phyloP scores from a whole-genome alignment of 2,888 invertebrate species.

The Lobophora halterata region DNA sequence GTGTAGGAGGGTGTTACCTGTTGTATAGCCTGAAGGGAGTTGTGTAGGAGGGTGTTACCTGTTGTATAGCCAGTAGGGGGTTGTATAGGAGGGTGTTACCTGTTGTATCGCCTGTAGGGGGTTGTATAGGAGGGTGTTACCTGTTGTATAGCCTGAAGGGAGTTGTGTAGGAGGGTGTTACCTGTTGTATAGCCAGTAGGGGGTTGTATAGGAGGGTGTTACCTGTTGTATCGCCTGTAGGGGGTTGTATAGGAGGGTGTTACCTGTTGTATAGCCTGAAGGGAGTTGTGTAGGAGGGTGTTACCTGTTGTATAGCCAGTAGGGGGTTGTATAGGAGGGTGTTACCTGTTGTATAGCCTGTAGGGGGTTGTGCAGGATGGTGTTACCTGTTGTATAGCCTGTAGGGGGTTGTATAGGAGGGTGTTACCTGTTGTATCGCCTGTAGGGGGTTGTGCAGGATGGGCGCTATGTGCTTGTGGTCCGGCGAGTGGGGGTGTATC shows the following conservation, averaged over 20 bases:
- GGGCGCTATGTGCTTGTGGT: slow-evolving; percentile 42
- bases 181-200: background rate
- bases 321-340: background rate
- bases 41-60: too few species aligned
- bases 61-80: too few species aligned
- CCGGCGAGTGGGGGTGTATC: slow-evolving; percentile 67
- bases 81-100: too few species aligned
- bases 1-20: too few species aligned
- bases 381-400: slow-evolving; percentile 53
- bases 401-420: slow-evolving; percentile 30
- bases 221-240: background rate
- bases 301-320: background rate
- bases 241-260: too few species aligned
- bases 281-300: background rate
- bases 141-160: background rate
- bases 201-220: too few species aligned
- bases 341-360: slow-evolving; percentile 56
- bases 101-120: too few species aligned
- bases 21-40: too few species aligned
- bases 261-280: background rate
- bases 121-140: too few species aligned
- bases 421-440: slow-evolving; percentile 50
- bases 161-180: too few species aligned
- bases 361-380: slow-evolving; percentile 20
- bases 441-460: slow-evolving; percentile 57